Percentiles rank a stretch among this genome's conserved stretches.
phyloP scores from a whole-genome alignment of 2,113 vertebrate species.

The Nothobranchius kuhntae region DNA sequence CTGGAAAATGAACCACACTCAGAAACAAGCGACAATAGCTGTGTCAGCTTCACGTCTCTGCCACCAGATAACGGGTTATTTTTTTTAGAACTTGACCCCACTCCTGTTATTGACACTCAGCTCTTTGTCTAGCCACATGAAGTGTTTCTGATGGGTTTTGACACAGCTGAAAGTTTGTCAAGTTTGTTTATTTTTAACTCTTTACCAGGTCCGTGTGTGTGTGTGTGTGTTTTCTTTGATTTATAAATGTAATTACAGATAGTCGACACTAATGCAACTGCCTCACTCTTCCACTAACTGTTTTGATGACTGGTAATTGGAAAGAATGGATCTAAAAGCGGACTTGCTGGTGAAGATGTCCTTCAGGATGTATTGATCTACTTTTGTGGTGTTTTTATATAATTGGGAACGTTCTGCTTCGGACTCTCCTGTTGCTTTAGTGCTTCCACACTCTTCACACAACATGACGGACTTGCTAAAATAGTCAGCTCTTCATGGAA shows the following conservation, averaged over 20 bases:
- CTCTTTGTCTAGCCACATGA: too few species aligned
- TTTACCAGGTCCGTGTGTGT: background rate
- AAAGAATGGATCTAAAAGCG: slow-evolving; percentile 4
- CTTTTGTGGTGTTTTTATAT: background rate
- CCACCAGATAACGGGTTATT: slow-evolving; percentile 20
- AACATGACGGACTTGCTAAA: background rate
- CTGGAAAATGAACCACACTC: slow-evolving; percentile 14
- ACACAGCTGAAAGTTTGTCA: too few species aligned
- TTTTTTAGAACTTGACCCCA: too few species aligned
- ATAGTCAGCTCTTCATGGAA: background rate
- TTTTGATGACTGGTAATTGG: background rate
- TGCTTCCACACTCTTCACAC: background rate
- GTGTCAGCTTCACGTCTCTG: slow-evolving; percentile 58
- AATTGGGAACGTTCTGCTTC: background rate
- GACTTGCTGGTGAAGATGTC: background rate
- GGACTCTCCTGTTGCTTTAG: background rate
- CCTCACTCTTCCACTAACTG: background rate
- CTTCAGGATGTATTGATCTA: background rate
- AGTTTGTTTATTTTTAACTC: too few species aligned
- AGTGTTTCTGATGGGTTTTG: too few species aligned
- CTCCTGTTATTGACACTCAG: too few species aligned
- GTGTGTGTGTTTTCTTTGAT: background rate
- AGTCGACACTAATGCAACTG: slow-evolving; percentile 1
- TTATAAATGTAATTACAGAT: background rate
- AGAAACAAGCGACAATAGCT: slow-evolving; percentile 52